Percentiles rank a stretch among this genome's conserved stretches.
Conservation (phyloP, 1,140 invertebrate genomes). For the Nymphalis io region DNA sequence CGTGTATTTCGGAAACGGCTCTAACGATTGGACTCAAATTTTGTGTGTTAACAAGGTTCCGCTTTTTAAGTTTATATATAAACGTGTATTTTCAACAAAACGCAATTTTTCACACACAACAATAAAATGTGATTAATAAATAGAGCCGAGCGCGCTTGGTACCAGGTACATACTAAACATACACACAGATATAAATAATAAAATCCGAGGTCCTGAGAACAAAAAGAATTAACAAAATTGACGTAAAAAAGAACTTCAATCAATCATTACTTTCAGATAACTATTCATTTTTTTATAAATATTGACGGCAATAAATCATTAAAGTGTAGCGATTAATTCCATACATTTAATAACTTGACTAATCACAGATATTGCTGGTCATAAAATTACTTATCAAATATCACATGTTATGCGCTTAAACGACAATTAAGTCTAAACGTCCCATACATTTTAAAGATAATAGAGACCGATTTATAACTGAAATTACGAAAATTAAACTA, state of each 20-base stretch:
- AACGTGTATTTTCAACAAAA: no score
- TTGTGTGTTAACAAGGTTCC: no score
- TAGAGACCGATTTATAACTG: neutral
- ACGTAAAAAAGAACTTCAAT: neutral
- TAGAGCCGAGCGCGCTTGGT: no score
- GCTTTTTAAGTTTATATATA: no score
- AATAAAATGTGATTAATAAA: no score
- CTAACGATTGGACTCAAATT: no score
- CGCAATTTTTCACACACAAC: no score
- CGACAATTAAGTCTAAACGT: neutral
- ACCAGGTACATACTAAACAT: no score
- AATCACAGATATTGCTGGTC: slow-evolving; percentile 15
- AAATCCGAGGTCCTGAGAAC: no score
- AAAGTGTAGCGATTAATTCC: slow-evolving; percentile 8
- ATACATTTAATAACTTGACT: slow-evolving; percentile 14
- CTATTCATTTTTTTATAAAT: neutral
- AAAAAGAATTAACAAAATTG: neutral
- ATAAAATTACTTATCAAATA: slow-evolving; percentile 8
- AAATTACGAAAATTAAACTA: neutral
- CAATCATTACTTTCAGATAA: neutral
- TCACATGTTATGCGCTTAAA: neutral
- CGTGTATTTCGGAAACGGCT: no score
- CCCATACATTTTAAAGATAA: neutral
- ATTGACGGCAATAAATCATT: neutral
- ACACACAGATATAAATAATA: no score